Conservation (phyloP, 2,797 vertebrate species). For the Rhynchonycteris naso region DNA sequence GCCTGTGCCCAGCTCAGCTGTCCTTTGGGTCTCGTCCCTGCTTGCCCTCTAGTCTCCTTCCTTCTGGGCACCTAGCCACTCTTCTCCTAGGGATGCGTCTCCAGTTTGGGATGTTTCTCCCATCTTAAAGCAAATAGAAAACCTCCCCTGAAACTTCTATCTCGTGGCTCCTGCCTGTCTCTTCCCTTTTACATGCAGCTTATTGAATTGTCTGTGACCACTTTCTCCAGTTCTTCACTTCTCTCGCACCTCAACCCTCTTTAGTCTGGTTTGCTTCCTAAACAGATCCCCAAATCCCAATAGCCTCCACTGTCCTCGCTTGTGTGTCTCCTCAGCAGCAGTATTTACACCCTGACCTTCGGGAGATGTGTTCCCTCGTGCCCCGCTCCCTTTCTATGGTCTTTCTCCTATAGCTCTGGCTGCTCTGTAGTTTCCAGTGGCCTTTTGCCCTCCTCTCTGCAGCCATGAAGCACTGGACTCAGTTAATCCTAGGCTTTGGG, state of each 20-base stretch:
- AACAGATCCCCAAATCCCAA: background rate
- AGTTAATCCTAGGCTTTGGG: background rate
- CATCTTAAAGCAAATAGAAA: background rate
- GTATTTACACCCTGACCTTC: background rate
- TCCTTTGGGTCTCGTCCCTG: background rate
- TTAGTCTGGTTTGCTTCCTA: background rate
- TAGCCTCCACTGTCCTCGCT: background rate
- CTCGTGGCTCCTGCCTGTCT: background rate
- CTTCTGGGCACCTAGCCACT: background rate
- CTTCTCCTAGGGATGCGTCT: background rate
- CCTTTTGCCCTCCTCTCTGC: background rate
- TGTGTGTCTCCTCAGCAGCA: background rate
- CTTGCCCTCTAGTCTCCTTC: background rate
- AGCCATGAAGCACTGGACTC: background rate
- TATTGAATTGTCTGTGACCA: background rate
- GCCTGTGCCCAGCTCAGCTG: background rate
- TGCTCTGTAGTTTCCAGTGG: background rate
- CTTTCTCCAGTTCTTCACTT: background rate
- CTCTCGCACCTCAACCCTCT: background rate
- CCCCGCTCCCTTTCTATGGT: background rate
- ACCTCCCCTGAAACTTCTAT: accelerated
- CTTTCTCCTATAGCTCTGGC: background rate
- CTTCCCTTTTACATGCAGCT: background rate
- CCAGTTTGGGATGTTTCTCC: background rate
- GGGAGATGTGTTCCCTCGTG: background rate